These are phyloP conservation scores for Lydus trimaculatus DNA, from an alignment of 2,888 invertebrate genomes.

Conservation along the genomic window DNA sequence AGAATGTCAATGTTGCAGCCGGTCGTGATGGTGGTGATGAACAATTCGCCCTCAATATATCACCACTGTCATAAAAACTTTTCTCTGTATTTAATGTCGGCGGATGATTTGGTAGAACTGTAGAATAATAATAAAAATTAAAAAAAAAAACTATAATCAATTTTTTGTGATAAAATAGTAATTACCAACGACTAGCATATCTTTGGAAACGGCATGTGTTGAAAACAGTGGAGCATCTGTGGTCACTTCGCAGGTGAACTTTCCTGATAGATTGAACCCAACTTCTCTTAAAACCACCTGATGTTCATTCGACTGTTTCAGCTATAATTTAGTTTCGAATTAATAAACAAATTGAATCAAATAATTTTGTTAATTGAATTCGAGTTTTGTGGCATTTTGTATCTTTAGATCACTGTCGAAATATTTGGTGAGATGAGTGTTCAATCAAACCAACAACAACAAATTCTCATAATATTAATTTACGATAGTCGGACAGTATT, in stretches of 20 bases:
- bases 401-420: too few species aligned
- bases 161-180: slow-evolving; percentile 26
- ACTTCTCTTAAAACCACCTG: slow-evolving; percentile 76
- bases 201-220: slow-evolving; percentile 70
- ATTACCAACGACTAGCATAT: slow-evolving; percentile 81
- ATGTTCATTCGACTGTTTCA: slow-evolving; percentile 75
- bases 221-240: slow-evolving; percentile 77
- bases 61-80: slow-evolving; percentile 77
- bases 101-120: slow-evolving; percentile 72
- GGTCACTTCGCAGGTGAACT: slow-evolving; percentile 83
- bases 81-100: slow-evolving; percentile 75
- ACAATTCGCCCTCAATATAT: slow-evolving; percentile 79
- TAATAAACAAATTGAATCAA: not conserved
- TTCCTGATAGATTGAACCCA: slow-evolving; percentile 75
- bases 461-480: too few species aligned
- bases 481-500: too few species aligned
- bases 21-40: slow-evolving; percentile 81
- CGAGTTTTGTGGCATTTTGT: too few species aligned
- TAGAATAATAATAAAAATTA: not conserved
- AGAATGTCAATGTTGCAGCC: slow-evolving; percentile 75
- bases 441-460: not conserved
- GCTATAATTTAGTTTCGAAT: slow-evolving; percentile 63
- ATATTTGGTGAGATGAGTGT: not conserved
- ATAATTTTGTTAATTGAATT: not conserved
- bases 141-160: not conserved